Conservation (phyloP, 1,140 invertebrate species). For the Drosophila fuyamai region DNA sequence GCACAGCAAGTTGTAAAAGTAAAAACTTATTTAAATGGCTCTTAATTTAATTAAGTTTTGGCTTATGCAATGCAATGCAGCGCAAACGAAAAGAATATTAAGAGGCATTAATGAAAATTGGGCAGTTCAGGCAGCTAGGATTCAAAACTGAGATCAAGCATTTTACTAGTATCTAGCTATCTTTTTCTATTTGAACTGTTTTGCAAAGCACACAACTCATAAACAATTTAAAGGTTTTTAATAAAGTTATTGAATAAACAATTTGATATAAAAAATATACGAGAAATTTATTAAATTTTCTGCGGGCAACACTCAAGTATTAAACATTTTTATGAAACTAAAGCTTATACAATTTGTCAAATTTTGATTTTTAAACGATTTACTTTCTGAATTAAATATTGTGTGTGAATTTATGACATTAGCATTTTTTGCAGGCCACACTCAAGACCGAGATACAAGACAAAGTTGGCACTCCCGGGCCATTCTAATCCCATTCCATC, state of each 20-base stretch:
- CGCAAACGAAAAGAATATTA: neutral
- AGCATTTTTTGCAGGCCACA: constrained; percentile 38
- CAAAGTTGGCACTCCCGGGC: constrained; percentile 28
- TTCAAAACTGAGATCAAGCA: too few relatives aligned
- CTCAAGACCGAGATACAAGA: constrained; percentile 16
- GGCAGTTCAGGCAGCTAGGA: too few relatives aligned
- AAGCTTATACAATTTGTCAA: neutral
- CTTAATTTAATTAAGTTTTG: constrained; percentile 53
- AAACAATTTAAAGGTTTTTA: neutral
- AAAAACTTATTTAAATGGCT: constrained; percentile 49
- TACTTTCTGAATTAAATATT: constrained; percentile 36
- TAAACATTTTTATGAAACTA: neutral
- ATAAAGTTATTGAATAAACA: neutral
- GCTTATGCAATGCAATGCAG: neutral
- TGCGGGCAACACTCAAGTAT: neutral
- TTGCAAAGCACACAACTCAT: neutral
- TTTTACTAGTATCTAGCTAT: neutral
- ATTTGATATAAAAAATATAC: neutral
- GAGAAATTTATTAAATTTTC: neutral
- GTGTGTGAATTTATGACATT: constrained; percentile 31
- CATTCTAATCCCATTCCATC: constrained; percentile 36
- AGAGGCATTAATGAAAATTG: too few relatives aligned
- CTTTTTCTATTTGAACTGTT: neutral
- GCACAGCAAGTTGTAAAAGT: constrained; percentile 42
- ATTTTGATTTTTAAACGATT: constrained; percentile 20